Evolutionary conservation across 2,888 invertebrate species (phyloP).

Genomic region (Microplitis deprimator): DNA sequence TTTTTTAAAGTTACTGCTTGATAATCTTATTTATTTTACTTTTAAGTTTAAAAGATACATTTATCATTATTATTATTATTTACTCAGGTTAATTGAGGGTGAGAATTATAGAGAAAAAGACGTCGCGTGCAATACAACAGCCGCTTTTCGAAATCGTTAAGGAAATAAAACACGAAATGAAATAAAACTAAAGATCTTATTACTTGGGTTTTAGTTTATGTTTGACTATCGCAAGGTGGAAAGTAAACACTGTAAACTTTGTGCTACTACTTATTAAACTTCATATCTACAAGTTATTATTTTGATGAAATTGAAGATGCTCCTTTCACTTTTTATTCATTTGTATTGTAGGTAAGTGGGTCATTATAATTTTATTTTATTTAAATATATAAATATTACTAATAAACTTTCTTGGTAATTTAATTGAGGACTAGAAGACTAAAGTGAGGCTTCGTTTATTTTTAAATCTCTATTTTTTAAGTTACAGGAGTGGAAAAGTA

Average conservation of each 20-base stretch:
- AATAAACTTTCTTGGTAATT: no score
- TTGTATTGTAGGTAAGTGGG: neutral
- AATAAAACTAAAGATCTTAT: conserved; percentile 58
- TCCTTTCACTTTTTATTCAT: conserved; percentile 6
- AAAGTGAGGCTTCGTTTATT: no score
- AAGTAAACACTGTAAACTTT: neutral
- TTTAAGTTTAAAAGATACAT: no score
- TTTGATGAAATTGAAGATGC: neutral
- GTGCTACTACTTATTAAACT: neutral
- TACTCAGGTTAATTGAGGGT: neutral
- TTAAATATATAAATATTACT: no score
- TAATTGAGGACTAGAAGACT: no score
- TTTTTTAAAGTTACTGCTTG: no score
- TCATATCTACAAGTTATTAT: conserved; percentile 18
- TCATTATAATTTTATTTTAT: neutral
- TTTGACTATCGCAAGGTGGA: neutral
- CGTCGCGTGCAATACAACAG: conserved; percentile 36
- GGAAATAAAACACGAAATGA: conserved; percentile 48
- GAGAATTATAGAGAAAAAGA: conserved; percentile 24
- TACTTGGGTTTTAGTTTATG: conserved; percentile 46
- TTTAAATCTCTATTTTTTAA: no score
- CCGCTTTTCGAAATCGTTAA: conserved; percentile 52
- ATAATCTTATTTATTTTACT: no score
- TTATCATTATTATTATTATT: conserved; percentile 17
- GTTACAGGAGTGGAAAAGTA: no score